Conservation (phyloP, 2,113 vertebrate genomes). For the Agapornis roseicollis region DNA sequence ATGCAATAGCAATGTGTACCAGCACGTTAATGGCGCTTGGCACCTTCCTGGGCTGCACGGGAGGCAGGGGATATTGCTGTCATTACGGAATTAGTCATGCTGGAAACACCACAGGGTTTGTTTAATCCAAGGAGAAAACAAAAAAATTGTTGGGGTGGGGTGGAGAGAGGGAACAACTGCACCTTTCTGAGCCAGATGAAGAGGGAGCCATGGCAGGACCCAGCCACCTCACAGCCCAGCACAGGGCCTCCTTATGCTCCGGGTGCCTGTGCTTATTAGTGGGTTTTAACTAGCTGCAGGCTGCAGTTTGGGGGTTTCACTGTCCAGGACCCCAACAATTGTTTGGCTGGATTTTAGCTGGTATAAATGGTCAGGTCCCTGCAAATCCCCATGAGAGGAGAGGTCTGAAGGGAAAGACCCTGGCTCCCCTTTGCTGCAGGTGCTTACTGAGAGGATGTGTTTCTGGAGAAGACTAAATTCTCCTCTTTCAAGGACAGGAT, state of each 20-base stretch:
- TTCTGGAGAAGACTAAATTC: not conserved
- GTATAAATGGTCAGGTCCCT: not conserved
- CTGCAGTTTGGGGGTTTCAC: not conserved
- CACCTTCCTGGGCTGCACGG: slow-evolving; percentile 45
- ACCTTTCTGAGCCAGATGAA: not conserved
- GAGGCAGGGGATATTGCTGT: slow-evolving; percentile 47
- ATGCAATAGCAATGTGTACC: slow-evolving; percentile 28
- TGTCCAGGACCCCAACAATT: rapidly evolving
- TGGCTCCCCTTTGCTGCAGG: not conserved
- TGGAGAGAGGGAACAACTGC: not conserved
- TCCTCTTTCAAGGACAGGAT: not conserved
- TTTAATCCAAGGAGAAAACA: slow-evolving; percentile 30
- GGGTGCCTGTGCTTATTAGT: not conserved
- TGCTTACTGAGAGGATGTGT: rapidly evolving
- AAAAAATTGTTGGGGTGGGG: not conserved
- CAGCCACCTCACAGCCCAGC: not conserved
- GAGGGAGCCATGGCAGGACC: not conserved
- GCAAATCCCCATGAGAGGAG: not conserved
- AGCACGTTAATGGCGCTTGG: slow-evolving; percentile 41
- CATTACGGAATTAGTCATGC: slow-evolving; percentile 53
- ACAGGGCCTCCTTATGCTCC: not conserved
- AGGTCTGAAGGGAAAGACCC: not conserved
- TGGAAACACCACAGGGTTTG: slow-evolving; percentile 36
- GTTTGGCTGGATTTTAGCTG: not conserved
- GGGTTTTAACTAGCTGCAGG: not conserved